Base-by-base conservation (phyloP, 2,113 vertebrate genomes). In the Xenopus laevis region DNA sequence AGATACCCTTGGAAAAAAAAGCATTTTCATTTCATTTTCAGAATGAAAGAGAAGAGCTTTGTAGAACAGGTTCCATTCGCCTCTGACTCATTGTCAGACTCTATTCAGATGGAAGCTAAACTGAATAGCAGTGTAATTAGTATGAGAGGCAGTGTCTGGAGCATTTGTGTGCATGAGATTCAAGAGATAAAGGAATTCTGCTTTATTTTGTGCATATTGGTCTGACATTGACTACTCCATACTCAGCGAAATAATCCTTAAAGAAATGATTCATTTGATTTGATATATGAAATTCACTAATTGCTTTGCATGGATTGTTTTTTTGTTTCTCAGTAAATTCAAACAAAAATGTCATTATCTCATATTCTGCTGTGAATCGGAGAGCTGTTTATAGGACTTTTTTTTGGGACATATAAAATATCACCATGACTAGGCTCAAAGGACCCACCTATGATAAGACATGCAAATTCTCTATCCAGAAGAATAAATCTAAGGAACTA, bases 121-220 rank as follows among this genome's bases (percentile, higher is more conserved):
- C 88, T 91, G 86, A 91, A 91, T 91, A 84, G 86, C 78, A 79
- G 81, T 65, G 83, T 87, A 83, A 91, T 91, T 91, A 90, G 84
- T 85, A 87, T 91, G 83, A 85, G 83, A 87, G 86, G 87, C 82
- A 87, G 82, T 81, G 80, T 86, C 83, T 85, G 87, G 87, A 86
- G 83, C 81, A 30, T 65, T 82, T 81, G 74, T 60, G 60, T 65
- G 46, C 63, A 20, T 44, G 50, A 13, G 20, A 45, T 65, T 65
- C 63, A 7, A 10, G 20, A 65, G 63, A 65, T 65, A 65, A 65
- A 65, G 44, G 7, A 40, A 17, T 64, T 45, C n/a, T 33, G 69
- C 58, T 50, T 45, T 13, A n/a, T 17, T 17, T 45, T 30, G 44
- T 53, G 60, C 59, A 9, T 27, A 30, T 21, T 55, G 15, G 47